Percentiles rank a stretch among this genome's conserved stretches.
phyloP scores from a whole-genome alignment of 2,797 vertebrate genomes.

The Pseudocheirus occidentalis region DNA sequence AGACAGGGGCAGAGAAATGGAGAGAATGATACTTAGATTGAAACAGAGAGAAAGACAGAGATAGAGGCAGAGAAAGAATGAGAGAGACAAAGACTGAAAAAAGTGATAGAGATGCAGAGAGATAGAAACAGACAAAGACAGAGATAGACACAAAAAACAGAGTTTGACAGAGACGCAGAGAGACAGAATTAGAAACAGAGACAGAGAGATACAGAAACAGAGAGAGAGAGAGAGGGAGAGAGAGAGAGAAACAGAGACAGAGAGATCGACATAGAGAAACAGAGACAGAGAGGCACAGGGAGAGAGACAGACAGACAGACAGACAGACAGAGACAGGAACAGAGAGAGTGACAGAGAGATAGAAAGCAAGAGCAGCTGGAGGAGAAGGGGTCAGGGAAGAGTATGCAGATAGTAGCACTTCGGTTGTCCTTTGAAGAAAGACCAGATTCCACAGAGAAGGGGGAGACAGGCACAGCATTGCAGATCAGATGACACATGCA shows the following conservation, averaged over 20 bases:
- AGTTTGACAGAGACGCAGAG: rapidly evolving
- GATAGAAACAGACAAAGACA: background rate
- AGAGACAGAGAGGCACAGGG: background rate
- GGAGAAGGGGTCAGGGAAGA: background rate
- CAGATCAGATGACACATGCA: background rate
- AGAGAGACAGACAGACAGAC: background rate
- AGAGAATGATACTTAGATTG: too few relatives aligned
- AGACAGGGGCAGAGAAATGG: background rate
- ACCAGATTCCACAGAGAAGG: background rate
- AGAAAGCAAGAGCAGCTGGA: background rate
- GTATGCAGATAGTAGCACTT: background rate
- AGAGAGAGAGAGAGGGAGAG: background rate
- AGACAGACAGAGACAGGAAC: too few relatives aligned
- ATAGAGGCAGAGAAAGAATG: background rate
- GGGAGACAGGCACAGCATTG: background rate
- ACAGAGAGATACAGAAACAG: rapidly evolving
- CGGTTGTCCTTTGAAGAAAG: background rate
- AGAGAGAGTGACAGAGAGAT: background rate
- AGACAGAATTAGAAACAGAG: background rate
- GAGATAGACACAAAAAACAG: background rate
- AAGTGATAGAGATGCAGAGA: background rate
- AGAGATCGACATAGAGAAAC: too few relatives aligned
- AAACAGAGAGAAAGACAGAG: background rate
- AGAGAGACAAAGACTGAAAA: background rate
- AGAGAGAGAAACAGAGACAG: rapidly evolving